phyloP scores from a whole-genome alignment of 2,797 vertebrate species.

The Chrysocyon brachyurus region DNA sequence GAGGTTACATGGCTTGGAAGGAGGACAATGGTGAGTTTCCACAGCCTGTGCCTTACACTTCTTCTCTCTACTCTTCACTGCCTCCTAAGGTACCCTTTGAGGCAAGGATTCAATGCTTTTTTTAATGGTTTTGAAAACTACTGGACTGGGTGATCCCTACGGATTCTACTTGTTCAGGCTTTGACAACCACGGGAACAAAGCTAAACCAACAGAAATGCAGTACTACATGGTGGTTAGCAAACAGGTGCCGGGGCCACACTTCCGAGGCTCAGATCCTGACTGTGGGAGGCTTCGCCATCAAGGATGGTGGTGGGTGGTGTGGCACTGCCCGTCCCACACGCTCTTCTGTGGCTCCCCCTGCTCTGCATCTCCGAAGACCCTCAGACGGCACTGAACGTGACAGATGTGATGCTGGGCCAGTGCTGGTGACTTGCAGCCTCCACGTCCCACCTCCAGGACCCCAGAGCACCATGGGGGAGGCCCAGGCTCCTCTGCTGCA shows the following conservation, averaged over 20 bases:
- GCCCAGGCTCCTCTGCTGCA: too few relatives aligned
- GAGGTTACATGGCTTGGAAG: not conserved
- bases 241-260: not conserved
- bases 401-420: not conserved
- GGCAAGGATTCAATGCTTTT: not conserved
- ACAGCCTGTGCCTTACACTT: not conserved
- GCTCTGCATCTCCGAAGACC: not conserved
- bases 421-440: not conserved
- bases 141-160: not conserved
- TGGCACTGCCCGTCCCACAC: too few relatives aligned
- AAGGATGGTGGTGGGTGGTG: too few relatives aligned
- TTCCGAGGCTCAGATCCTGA: too few relatives aligned
- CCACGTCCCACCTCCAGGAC: not conserved
- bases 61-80: not conserved
- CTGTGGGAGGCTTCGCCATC: accelerated
- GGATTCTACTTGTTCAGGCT: not conserved
- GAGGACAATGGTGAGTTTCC: not conserved
- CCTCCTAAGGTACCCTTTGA: not conserved
- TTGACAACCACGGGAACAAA: not conserved
- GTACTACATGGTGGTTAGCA: not conserved
- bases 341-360: not conserved
- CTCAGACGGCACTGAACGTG: not conserved
- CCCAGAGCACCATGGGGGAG: not conserved
- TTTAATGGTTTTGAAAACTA: not conserved
- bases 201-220: not conserved